A percentile compares a stretch with the other conserved stretches of the same genome.
Evolutionary conservation across 2,797 vertebrate genomes (phyloP).

Genomic region (Arnoldichthys spilopterus): DNA sequence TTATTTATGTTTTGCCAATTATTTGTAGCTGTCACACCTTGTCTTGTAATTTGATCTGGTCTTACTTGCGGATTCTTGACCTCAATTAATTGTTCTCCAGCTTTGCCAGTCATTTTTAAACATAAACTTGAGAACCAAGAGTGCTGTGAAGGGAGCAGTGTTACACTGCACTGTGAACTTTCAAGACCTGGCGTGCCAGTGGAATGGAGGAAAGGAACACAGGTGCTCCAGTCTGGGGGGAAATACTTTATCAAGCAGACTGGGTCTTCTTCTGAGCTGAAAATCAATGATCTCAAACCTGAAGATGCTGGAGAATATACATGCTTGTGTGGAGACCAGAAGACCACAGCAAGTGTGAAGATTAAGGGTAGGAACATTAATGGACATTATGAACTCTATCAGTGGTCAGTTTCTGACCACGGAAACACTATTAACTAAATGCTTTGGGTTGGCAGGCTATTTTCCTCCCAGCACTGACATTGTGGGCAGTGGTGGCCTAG

Average conservation of each 20-base stretch:
- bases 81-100: conserved; percentile 60
- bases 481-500: too few relatives aligned
- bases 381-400: conserved; percentile 26
- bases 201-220: too few relatives aligned
- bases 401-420: too few relatives aligned
- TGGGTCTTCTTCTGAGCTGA: conserved; percentile 74
- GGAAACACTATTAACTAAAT: too few relatives aligned
- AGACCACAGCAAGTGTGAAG: conserved; percentile 68
- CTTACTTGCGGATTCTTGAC: conserved; percentile 1
- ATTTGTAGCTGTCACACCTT: background rate
- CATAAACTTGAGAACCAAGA: too few relatives aligned
- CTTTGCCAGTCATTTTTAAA: too few relatives aligned
- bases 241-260: conserved; percentile 78
- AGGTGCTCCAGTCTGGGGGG: conserved; percentile 68
- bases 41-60: background rate
- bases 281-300: conserved; percentile 75
- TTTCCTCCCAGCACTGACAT: too few relatives aligned
- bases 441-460: too few relatives aligned
- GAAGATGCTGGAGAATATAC: conserved; percentile 80
- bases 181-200: too few relatives aligned
- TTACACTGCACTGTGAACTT: too few relatives aligned
- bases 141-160: too few relatives aligned
- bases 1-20: background rate
- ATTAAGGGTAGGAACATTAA: conserved; percentile 74
- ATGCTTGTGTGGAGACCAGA: conserved; percentile 75